phyloP scores from a whole-genome alignment of 2,113 vertebrate species.

The Callopanchax toddi region DNA sequence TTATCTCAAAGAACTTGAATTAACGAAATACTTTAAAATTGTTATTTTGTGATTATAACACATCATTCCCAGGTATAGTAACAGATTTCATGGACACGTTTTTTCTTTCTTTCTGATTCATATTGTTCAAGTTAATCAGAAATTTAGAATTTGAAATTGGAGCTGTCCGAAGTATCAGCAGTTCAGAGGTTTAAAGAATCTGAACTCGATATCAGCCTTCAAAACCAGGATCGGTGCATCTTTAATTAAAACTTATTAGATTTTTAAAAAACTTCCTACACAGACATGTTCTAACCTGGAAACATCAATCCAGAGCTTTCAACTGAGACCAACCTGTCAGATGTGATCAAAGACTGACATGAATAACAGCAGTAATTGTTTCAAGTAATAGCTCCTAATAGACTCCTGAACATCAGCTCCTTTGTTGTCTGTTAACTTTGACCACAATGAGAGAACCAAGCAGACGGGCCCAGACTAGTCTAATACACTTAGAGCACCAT shows the following conservation, averaged over 20 bases:
- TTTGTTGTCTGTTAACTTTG: conserved; percentile 66
- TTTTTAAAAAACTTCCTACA: background rate
- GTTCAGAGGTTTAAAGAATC: too few species aligned
- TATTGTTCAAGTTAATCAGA: too few species aligned
- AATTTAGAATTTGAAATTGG: too few species aligned
- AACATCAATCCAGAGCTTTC: conserved; percentile 6
- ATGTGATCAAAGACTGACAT: conserved; percentile 23
- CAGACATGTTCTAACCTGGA: background rate
- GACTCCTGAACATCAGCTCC: conserved; percentile 20
- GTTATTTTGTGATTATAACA: too few species aligned
- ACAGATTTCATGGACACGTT: too few species aligned
- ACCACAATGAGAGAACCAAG: conserved; percentile 30
- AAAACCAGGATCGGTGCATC: too few species aligned
- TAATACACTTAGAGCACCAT: conserved; percentile 23
- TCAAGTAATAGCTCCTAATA: conserved; percentile 51
- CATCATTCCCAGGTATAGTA: too few species aligned
- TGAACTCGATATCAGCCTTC: too few species aligned
- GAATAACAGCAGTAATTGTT: conserved; percentile 35
- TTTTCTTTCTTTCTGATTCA: too few species aligned
- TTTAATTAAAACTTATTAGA: background rate
- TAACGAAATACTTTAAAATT: too few species aligned
- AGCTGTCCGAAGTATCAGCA: too few species aligned
- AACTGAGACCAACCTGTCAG: conserved; percentile 5
- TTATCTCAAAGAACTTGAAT: too few species aligned
- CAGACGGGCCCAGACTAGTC: conserved; percentile 43